Percentiles rank a stretch among this genome's conserved stretches.
Conservation (phyloP, 2,888 invertebrate genomes). For the Eupithecia pulchellata region DNA sequence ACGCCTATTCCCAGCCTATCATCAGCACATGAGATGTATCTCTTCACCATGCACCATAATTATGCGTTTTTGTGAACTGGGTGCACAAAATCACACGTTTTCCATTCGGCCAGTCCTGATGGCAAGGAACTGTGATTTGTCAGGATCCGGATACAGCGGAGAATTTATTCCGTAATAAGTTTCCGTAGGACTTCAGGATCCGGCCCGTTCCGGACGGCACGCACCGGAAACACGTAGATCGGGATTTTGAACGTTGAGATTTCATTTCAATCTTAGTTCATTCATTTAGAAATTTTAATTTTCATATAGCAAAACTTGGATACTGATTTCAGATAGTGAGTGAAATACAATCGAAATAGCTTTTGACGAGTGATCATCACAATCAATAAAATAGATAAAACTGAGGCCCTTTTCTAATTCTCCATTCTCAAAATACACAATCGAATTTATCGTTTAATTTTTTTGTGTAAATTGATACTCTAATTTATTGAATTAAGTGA, state of each 20-base stretch:
- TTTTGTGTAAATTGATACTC: no score
- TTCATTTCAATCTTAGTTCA: neutral
- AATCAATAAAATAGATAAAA: no score
- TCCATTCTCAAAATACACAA: no score
- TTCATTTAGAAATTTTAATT: neutral
- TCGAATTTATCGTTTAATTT: no score
- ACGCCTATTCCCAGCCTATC: neutral
- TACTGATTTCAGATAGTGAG: no score
- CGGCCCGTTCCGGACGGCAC: conserved; percentile 75
- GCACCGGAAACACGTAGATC: conserved; percentile 66
- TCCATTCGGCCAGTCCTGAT: conserved; percentile 57
- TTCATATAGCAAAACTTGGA: neutral
- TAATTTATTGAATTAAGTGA: no score
- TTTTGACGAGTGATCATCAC: no score
- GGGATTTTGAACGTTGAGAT: conserved; percentile 32
- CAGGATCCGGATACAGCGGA: conserved; percentile 80
- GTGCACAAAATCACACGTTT: neutral
- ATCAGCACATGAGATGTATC: neutral
- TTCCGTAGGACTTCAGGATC: conserved; percentile 72
- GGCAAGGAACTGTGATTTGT: conserved; percentile 72
- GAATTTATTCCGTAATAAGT: conserved; percentile 85
- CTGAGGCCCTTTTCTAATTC: no score
- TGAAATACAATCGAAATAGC: no score
- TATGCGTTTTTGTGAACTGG: neutral
- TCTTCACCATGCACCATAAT: neutral